Evolutionary conservation across 1,140 invertebrate genomes (phyloP).

Genomic region (Papilio glaucus): DNA sequence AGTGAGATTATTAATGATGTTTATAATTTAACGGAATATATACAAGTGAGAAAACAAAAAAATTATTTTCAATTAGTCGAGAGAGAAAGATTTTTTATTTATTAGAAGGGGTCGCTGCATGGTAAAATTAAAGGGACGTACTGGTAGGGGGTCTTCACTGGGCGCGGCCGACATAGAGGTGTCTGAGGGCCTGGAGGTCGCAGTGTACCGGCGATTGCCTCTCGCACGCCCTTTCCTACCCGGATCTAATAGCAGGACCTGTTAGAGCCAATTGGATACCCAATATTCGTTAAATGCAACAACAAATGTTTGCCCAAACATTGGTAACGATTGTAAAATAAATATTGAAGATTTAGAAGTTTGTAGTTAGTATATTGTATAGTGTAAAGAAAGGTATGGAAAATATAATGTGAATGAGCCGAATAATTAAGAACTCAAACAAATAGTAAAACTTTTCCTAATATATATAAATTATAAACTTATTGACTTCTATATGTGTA

Average conservation of each 20-base stretch:
- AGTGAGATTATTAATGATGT: neutral
- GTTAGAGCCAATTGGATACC: slow-evolving; percentile 74
- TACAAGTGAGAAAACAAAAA: neutral
- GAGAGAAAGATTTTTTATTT: neutral
- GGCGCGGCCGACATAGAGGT: slow-evolving; percentile 77
- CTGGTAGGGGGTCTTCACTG: slow-evolving; percentile 79
- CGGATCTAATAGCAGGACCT: slow-evolving; percentile 81
- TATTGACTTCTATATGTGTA: neutral
- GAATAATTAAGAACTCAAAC: neutral
- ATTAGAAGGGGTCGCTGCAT: slow-evolving; percentile 60
- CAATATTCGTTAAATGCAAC: slow-evolving; percentile 50
- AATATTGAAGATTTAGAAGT: neutral
- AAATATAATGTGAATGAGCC: neutral
- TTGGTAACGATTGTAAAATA: neutral
- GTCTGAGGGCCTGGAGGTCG: slow-evolving; percentile 76
- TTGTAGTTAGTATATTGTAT: neutral
- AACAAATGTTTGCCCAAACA: slow-evolving; percentile 37
- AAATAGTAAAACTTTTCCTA: neutral
- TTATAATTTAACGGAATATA: neutral
- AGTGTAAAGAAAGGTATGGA: neutral
- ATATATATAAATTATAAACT: neutral
- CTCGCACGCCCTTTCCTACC: slow-evolving; percentile 72
- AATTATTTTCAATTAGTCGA: too few relatives aligned
- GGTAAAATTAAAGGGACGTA: slow-evolving; percentile 69
- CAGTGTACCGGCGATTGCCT: slow-evolving; percentile 72